phyloP scores from a whole-genome alignment of 2,113 vertebrate genomes.

The Acanthisitta chloris region DNA sequence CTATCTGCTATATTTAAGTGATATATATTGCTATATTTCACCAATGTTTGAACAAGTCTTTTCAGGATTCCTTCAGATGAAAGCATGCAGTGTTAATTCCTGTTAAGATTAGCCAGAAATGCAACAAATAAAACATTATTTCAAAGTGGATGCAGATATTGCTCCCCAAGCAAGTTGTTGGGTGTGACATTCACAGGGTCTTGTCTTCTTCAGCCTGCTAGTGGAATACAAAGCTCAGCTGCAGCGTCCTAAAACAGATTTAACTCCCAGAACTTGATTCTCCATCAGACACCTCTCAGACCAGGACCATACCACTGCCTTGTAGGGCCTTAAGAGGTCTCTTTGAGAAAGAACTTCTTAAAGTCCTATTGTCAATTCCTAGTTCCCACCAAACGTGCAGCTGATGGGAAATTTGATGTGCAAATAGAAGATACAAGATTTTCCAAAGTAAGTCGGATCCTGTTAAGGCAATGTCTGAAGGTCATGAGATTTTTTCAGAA shows the following conservation, averaged over 20 bases:
- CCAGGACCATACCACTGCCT: not conserved
- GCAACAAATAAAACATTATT: not conserved
- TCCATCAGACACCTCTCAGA: not conserved
- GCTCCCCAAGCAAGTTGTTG: not conserved
- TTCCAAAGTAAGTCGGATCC: not conserved
- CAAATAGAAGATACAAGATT: not conserved
- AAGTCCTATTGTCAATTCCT: not conserved
- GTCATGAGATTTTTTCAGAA: not conserved
- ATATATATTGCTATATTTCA: not conserved
- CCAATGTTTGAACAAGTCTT: not conserved
- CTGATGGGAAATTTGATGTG: too few relatives aligned
- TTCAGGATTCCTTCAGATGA: not conserved
- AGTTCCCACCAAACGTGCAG: not conserved
- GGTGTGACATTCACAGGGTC: not conserved
- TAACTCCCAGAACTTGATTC: not conserved
- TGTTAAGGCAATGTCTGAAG: not conserved
- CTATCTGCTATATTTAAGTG: not conserved
- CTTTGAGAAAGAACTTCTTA: not conserved
- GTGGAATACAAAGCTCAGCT: not conserved
- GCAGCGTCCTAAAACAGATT: not conserved
- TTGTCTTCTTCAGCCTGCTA: not conserved
- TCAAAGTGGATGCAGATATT: not conserved
- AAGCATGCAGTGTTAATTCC: accelerated
- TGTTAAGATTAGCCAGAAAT: not conserved
- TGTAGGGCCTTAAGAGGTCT: not conserved